A percentile compares a stretch with the other conserved stretches of the same genome.
Conservation (phyloP, 2,888 invertebrate species). For the Ptychoptera albimana region DNA sequence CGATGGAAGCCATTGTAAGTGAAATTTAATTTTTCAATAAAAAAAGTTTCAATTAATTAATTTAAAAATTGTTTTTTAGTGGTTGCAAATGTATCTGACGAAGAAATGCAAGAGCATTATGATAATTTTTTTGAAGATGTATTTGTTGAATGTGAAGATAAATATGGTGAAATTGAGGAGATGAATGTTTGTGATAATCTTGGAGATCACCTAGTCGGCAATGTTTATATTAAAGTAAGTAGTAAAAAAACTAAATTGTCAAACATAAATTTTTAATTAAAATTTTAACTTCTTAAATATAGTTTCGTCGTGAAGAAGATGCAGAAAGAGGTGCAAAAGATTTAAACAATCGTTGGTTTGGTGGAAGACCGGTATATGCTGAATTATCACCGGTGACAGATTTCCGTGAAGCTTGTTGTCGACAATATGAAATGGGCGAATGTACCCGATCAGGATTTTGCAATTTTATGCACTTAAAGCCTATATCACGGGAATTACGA, state of each 20-base stretch:
- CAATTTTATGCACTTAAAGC: conserved; percentile 99
- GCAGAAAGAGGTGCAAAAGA: conserved; percentile 96
- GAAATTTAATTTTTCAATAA: conserved; percentile 22
- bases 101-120: conserved; percentile 98
- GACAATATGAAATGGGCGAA: conserved; percentile 99
- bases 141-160: conserved; percentile 96
- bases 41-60: conserved; percentile 5
- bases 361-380: conserved; percentile 93
- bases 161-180: conserved; percentile 99
- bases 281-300: conserved; percentile 10
- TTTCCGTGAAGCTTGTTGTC: conserved; percentile 97
- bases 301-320: conserved; percentile 94
- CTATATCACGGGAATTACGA: conserved; percentile 86
- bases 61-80: conserved; percentile 34
- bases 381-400: conserved; percentile 98
- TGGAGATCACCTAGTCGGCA: conserved; percentile 95
- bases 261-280: not conserved
- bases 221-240: conserved; percentile 92
- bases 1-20: conserved; percentile 87
- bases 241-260: not conserved
- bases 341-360: conserved; percentile 98
- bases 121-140: conserved; percentile 99
- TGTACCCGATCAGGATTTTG: conserved; percentile 98
- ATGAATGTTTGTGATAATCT: conserved; percentile 99
- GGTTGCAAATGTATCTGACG: conserved; percentile 88